Base-by-base conservation (phyloP, 2,113 vertebrate species). In the Fulica atra region DNA sequence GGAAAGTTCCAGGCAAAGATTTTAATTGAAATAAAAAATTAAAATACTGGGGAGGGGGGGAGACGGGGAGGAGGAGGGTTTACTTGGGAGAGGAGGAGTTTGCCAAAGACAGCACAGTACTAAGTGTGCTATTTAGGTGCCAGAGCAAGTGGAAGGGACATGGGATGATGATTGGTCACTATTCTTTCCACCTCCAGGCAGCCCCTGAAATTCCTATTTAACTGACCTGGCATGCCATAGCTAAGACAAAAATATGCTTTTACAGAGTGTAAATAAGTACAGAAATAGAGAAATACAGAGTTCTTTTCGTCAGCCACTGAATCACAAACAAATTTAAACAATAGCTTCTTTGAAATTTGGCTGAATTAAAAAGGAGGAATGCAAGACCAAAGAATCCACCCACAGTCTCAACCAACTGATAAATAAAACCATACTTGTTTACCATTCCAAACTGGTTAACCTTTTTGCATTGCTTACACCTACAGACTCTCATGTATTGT, bases 361-460 rank as follows among this genome's bases (percentile, higher is more conserved):
- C 61, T 93, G 59, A 69, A 71, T 51, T 95, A 71, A 93, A 91
- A 92, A 86, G 51, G n/a, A 42, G 31, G 90, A 93, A 92, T 93
- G 82, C 36, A 69, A 91, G 79, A 85, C 79, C 71, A 88, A 80
- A 95, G 91, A 92, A 60, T 86, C 70, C 76, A 89, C 93, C 88
- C 93, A 94, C 84, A 71, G 38, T 44, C 74, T 91, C 80, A 91
- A 73, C 42, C 91, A 95, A 89, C 66, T 82, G 73, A 89, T 88
- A 86, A 92, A 95, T 94, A 88, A 95, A 96, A 93, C 93, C 90
- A 88, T 56, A 81, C 74, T 96, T 95, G 92, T 96, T 96, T 96
- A 92, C 86, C 13, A 33, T 48, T 81, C 33, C 35, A 82, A 81
- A 83, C 9, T 78, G 53, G 26, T 93, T 85, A 91, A 90, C 18